Evolutionary conservation across 2,888 invertebrate genomes (phyloP), one percentile per base, ranked within the genome.

Genomic region (Nephrocerus scutellatus): DNA sequence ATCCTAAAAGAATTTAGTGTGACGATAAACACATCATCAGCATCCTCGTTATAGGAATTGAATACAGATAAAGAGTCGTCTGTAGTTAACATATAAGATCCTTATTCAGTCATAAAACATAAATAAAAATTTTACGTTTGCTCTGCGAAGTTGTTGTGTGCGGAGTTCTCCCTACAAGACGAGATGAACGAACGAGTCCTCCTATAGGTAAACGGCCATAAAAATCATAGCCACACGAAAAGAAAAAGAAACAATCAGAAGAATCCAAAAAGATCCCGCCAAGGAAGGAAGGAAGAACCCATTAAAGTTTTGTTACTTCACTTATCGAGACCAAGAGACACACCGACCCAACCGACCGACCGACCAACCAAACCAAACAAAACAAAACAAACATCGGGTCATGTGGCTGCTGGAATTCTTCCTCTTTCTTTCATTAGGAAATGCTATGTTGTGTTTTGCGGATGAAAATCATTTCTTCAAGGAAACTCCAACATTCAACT

Each of bases 1-100:
- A 57, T 59, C 60, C 60, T 60, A 60, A 60, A 61, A 53, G 53
- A 57, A 62, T 59, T 62, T 62, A 62, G 56, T 60, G 62, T 56
- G 57, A 62, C 60, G 62, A 60, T 60, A 62, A 62, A 62, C 60
- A 60, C 62, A 60, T 60, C 63, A 62, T 60, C 62, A 60, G 59
- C 59, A 62, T 54, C 10, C 19, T 8, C 4, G n/a, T 5, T 24
- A 7, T 12, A 24, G 25, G 25, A 24, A 24, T 24, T 13, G 25
- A 24, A n/a, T 24, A 12, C 25, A 24, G 25, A n/a, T 6, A 24
- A 6, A n/a, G n/a, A n/a, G 13, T n/a, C 25, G 13, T 24, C 9
- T 24, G 29, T 12, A 29, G 29, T 24, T 29, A 10, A 15, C 30
- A 16, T 25, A 18, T 34, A 18, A 18, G 13, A n/a, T 22, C 29